Base-by-base conservation (phyloP, 2,113 vertebrate genomes). In the Myiagra hebetior region DNA sequence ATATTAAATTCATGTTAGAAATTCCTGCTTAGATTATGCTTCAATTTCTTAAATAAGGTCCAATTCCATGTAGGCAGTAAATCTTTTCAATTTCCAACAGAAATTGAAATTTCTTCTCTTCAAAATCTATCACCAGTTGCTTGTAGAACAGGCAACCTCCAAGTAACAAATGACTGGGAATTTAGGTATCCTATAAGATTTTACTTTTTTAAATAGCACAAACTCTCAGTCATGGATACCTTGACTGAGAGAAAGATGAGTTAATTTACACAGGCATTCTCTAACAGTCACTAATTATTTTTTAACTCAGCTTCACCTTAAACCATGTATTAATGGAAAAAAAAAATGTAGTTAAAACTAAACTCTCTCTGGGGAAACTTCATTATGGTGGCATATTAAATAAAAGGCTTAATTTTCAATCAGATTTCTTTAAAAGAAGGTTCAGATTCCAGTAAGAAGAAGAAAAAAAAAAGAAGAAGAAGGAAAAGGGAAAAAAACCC, bases 1-100 rank as follows among this genome's bases (percentile, higher is more conserved):
- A 28, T 39, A 77, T 1, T 37, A 37, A 33, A 73, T 52, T 37
- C 0, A 0, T 14, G 26, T 52, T 19, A 76, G 10, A 3, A 88
- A 91, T 60, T 57, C 39, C 53, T 39, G 15, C 23, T 86, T 46
- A 47, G 30, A 50, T 39, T 59, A n/a, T 0, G 1, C 5, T 18
- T 63, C 55, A 19, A 2, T 86, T 75, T 91, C 28, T 60, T 77
- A 57, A 76, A n/a, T 41, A 13, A 85, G 18, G 5, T 30, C 10
- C 3, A 52, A 23, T 41, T 56, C 31, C 23, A 80, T 2, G 8
- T 3, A 52, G 35, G 27, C 59, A 89, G 44, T 6, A 52, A 81
- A 76, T 52, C 14, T 47, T 60, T 42, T 46, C 15, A 14, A 30
- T 47, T 69, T 46, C 26, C 21, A 68, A 13, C 7, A 65, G 22